phyloP scores from a whole-genome alignment of 2,797 vertebrate genomes.

The Dendrocincla tyrannina region DNA sequence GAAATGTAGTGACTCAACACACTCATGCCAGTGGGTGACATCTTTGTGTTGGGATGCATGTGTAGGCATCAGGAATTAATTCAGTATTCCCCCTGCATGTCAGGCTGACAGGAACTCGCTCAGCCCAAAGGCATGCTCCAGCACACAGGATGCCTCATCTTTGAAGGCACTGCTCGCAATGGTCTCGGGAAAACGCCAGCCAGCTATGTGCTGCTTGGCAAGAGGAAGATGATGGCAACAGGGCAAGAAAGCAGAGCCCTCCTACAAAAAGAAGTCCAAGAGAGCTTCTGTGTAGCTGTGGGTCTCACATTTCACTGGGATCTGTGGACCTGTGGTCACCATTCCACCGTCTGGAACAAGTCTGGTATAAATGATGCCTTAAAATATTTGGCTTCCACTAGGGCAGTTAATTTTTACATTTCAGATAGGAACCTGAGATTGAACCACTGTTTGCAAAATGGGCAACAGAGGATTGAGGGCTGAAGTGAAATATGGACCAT shows the following conservation, averaged over 20 bases:
- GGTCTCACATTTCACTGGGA: neutral
- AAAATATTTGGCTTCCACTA: neutral
- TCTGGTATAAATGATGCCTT: neutral
- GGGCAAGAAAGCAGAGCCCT: neutral
- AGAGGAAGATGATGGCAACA: neutral
- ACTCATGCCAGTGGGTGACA: neutral
- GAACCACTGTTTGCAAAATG: neutral
- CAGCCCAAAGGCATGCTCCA: neutral
- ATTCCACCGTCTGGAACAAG: neutral
- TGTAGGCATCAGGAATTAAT: constrained; percentile 19
- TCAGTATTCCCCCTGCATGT: neutral
- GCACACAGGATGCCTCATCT: fast-evolving
- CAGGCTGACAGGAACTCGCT: constrained; percentile 10
- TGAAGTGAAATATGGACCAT: neutral
- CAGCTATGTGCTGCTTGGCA: neutral
- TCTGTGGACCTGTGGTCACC: neutral
- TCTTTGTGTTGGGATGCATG: neutral
- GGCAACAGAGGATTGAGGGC: neutral
- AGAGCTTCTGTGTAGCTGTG: neutral
- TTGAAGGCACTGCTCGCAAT: neutral
- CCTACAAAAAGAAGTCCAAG: neutral
- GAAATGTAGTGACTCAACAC: constrained; percentile 2
- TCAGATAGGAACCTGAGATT: neutral
- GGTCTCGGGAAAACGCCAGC: neutral
- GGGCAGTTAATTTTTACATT: neutral